Evolutionary conservation across 1,140 invertebrate genomes (phyloP).

Genomic region (Rhizoglyphus robini): DNA sequence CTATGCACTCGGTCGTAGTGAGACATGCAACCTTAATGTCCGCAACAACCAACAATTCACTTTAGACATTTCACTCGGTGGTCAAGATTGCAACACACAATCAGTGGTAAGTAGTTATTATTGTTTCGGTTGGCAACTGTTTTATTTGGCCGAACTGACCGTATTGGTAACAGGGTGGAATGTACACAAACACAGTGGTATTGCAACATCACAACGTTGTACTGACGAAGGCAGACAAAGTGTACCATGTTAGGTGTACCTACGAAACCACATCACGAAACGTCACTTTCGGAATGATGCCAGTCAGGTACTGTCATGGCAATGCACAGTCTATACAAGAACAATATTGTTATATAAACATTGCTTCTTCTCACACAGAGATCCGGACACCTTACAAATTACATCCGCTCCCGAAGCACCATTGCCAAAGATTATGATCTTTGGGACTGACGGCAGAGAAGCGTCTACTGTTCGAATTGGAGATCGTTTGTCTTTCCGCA

Average conservation of each 20-base stretch:
- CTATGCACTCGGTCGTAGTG: conserved; percentile 76
- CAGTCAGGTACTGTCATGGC: conserved; percentile 51
- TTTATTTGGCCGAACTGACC: not conserved
- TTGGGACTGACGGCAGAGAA: conserved; percentile 66
- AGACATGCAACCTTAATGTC: conserved; percentile 87
- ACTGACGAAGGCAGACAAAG: conserved; percentile 91
- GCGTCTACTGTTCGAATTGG: conserved; percentile 87
- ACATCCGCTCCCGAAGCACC: conserved; percentile 85
- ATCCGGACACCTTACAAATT: conserved; percentile 87
- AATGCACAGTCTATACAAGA: not conserved
- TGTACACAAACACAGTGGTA: conserved; percentile 86
- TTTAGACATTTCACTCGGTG: conserved; percentile 76
- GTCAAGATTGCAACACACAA: conserved; percentile 78
- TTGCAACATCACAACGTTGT: conserved; percentile 88
- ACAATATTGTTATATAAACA: not conserved
- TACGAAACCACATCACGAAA: conserved; percentile 93
- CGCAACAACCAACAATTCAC: conserved; percentile 79
- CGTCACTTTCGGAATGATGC: conserved; percentile 93
- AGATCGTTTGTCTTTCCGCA: conserved; percentile 83
- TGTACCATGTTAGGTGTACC: conserved; percentile 89
- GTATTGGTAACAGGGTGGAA: conserved; percentile 55
- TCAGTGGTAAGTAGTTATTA: conserved; percentile 29
- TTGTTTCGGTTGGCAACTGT: not conserved
- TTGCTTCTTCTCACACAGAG: conserved; percentile 39
- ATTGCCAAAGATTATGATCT: conserved; percentile 75